Evolutionary conservation across 2,797 vertebrate genomes (phyloP), one percentile per base, ranked within the genome.

Genomic region (Sebastolobus altivelis): DNA sequence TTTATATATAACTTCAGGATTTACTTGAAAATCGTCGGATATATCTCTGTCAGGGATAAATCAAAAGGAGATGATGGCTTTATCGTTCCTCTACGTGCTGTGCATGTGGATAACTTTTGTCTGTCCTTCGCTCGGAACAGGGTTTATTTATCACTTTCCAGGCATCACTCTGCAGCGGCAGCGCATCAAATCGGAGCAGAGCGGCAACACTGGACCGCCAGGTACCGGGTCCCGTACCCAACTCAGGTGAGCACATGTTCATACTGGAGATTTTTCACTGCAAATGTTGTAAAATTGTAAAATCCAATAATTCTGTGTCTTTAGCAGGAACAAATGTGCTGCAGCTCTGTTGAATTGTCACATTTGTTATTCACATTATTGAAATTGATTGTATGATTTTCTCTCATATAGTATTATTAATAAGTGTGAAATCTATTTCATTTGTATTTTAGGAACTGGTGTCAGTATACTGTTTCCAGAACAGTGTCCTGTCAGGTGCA

Each of bases 401-500:
- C 2, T 60, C 2, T 38, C 18, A 3, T 12, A 8, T 16, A 0
- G 31, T 25, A 18, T 20, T 6, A 6, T 56, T 37, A 20, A 35
- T 58, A 20, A 33, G 8, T 12, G 29, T 69, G 10, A 25, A 16
- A 62, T 77, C 7, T 82, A 0, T 63, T 33, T 79, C 6, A 13
- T 75, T 62, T 81, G 3, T 73, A 1, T 76, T 84, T 35, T 90
- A 99, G 98, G 94, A 98, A 98, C 86, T 98, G 98, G 98, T 99
- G 98, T 89, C 97, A 97, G 90, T 97, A 97, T 75, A 97, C 96
- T 0, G 96, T 98, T 65, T 97, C 97, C 56, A 96, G 95, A 93
- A 97, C 95, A 0, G 97, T 99, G 79, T 96, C 97, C 83, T 99
- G 98, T 92, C 97, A 99, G 90, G 97, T 99, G 86, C 97, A 97